Base-by-base conservation (phyloP, 2,797 vertebrate genomes). In the Rousettus madagascariensis region DNA sequence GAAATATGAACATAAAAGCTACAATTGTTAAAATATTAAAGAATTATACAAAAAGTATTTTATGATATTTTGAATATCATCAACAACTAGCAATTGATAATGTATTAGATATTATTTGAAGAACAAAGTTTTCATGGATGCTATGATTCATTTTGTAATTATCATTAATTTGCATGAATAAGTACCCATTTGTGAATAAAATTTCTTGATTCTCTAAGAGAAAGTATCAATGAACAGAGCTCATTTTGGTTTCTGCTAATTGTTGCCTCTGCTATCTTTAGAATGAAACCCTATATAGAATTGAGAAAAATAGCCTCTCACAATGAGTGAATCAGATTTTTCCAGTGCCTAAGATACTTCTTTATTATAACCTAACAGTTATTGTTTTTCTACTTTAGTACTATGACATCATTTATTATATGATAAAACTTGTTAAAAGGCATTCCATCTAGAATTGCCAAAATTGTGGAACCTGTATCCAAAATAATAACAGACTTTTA, bases 151-250 rank as follows among this genome's bases (percentile, higher is more conserved):
- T 65, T 80, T 94, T 85, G 46, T 20, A 90, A 95, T 96, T 85
- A 72, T 59, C 65, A 84, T 61, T 85, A 41, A 96, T 95, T 95
- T 94, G 46, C 89, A 95, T 90, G n/a, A 80, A 10, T 24, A 89
- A 93, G 16, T 89, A 83, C 12, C 30, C 68, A 86, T 53, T 90
- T 95, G 38, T 92, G 43, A 94, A 83, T 57, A 79, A 49, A 75
- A 90, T 75, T n/a, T 19, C 36, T 89, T 33, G 4, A 41, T 78
- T 91, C 4, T 93, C 74, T 65, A 17, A 79, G 41, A 65, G 36
- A 38, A 78, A 66, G 12, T 8, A 28, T 68, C 36, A 28, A 38
- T 53, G n/a, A 46, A n/a, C n/a, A 17, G 3, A 87, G 4, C 20
- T 79, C 36, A 20, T 17, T 10, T 57, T 79, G 38, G 53, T 22